Evolutionary conservation across 1,140 invertebrate genomes (phyloP), one percentile per base, ranked within the genome.

Genomic region (Reticulitermes speratus): DNA sequence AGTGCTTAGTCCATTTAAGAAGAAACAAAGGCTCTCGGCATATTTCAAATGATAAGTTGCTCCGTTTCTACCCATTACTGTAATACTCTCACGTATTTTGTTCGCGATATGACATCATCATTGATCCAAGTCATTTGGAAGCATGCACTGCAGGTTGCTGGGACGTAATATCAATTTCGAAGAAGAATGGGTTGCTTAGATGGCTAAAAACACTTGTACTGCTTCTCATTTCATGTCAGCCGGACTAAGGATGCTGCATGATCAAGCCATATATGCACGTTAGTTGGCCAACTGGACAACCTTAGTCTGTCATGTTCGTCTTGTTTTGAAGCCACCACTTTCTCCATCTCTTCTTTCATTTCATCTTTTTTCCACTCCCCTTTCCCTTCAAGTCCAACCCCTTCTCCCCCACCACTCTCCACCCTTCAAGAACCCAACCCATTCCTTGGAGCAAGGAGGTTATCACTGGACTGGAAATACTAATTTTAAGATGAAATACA

Each of bases 321-420:
- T 85, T 30, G 55, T 55, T 85, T 45, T 65, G 69, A 85, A 65
- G 69, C 69, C 44, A 44, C n/a, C 85, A 45, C 85, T 85, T 45
- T 65, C 52, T 52, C 48, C 83, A 52, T 84, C 82, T 84, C 44
- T 21, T 84, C 83, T 44, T 84, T 52, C 44, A 45, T 44, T 52
- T 52, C 83, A 84, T 84, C 44, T 84, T 84, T 84, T 84, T 25
- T 44, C 83, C 25, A 44, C 83, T 44, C 44, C 38, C 83, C 32
- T 44, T 84, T 19, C 32, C 83, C 25, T 44, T 32, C 23, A 52
- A 44, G 7, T 16, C 44, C n/a, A 44, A 25, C 83, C 82, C 23
- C 30, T 48, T 48, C 9, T 30, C 23, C 32, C 12, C n/a, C 83
- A 3, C n/a, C 83, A 9, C 0, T 75, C 5, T 75, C 65, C 65